Base-by-base conservation (phyloP, 2,888 invertebrate genomes). In the Mactromeris polynyma region DNA sequence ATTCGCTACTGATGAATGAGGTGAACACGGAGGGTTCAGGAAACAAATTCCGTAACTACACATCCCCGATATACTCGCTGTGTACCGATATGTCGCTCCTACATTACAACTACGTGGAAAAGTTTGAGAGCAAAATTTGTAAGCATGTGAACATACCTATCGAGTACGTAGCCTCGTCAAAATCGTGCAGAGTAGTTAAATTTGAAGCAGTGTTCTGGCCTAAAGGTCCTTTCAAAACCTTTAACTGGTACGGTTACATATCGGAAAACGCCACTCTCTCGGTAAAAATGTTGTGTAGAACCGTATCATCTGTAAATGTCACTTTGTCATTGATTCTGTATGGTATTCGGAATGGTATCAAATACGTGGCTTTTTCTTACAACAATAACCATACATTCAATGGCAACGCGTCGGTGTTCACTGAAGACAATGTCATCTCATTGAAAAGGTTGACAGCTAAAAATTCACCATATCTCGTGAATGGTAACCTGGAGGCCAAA, bases 11-110 rank as follows among this genome's bases (percentile, higher is more conserved):
- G n/a, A 92, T 93, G 79, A 94, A 94, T 83, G 88, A 91, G 17
- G 91, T 92, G 46, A 88, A 91, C 21, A 17, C 82, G 38, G 82
- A 83, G 33, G 79, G 86, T 14, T 73, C 84, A 19, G 89, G 54
- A 11, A 94, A 94, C 58, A 92, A 93, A 1, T 95, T 93, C 82
- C 91, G 95, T 36, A 96, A 95, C 89, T 96, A 94, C 90, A 93
- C 85, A 31, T 87, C 92, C 6, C 89, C 90, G 0, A 73, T 92
- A 14, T 96, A 95, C 83, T 86, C 92, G 19, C 85, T 96, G 9
- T 92, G 93, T 69, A 92, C 91, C 84, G 92, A 92, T 51, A 91
- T 96, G 79, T 92, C 89, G 9, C 85, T 96, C n/a, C 86, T 90
- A 26, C 93, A 94, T 81, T 95, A 94, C 81, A 81, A 83, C 14